Evolutionary conservation across 2,797 vertebrate species (phyloP).

Genomic region (Botia almorhae): DNA sequence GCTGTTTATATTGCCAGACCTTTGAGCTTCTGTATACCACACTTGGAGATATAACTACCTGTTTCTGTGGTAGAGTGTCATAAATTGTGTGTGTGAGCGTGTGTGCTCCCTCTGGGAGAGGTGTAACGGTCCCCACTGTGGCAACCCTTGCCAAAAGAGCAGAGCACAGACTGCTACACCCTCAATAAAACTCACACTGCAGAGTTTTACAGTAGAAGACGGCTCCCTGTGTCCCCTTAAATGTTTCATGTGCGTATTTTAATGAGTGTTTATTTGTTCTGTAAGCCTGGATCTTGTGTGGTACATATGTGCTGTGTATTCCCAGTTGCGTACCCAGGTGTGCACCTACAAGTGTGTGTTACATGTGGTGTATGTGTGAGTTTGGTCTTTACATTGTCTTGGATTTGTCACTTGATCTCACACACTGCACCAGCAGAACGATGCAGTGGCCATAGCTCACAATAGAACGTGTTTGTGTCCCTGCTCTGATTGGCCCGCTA

Average conservation of each 20-base stretch:
- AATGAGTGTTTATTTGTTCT: conserved; percentile 45
- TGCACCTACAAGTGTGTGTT: neutral
- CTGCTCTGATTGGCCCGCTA: conserved; percentile 39
- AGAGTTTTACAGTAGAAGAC: conserved; percentile 30
- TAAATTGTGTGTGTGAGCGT: neutral
- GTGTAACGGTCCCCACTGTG: conserved; percentile 35
- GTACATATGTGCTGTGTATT: neutral
- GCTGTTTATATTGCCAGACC: conserved; percentile 26
- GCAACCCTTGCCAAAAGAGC: conserved; percentile 45
- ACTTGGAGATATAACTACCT: conserved; percentile 49
- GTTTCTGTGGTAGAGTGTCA: conserved; percentile 23
- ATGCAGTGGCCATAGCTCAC: conserved; percentile 32
- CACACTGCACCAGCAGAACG: conserved; percentile 17
- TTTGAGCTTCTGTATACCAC: conserved; percentile 21
- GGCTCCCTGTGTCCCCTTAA: conserved; percentile 34
- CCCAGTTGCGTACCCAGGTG: neutral
- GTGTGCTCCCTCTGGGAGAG: conserved; percentile 23
- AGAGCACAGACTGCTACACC: conserved; percentile 43
- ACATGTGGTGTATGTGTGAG: neutral
- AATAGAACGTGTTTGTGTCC: neutral
- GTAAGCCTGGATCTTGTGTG: conserved; percentile 27
- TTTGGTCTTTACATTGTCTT: neutral
- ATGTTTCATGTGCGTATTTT: conserved; percentile 39
- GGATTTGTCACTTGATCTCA: conserved; percentile 4
- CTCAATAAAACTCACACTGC: conserved; percentile 50